Conservation (phyloP, 2,888 invertebrate genomes). For the Tenthredo notha region DNA sequence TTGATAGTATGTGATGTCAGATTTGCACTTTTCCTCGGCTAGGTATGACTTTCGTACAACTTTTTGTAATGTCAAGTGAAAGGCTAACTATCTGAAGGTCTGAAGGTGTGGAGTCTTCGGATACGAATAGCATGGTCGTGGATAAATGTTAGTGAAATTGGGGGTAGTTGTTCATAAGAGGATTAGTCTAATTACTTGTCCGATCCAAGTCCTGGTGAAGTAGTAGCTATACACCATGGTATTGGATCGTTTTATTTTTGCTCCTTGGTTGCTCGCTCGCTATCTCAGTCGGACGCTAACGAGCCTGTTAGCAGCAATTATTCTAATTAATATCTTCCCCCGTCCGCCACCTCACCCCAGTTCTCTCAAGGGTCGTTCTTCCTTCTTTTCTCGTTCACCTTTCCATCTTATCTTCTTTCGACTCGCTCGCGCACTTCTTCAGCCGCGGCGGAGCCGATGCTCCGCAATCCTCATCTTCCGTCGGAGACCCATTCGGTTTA, state of each 20-base stretch:
- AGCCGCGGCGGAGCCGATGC: conserved; percentile 32
- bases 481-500: conserved; percentile 71
- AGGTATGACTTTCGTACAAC: background rate
- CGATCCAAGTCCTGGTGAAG: conserved; percentile 6
- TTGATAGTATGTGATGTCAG: background rate
- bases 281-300: conserved; percentile 76
- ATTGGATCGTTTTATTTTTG: conserved; percentile 68
- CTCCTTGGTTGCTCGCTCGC: conserved; percentile 71
- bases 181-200: conserved; percentile 30
- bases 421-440: conserved; percentile 22
- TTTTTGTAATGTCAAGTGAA: conserved; percentile 6
- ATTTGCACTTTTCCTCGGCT: background rate
- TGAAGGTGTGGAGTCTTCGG: conserved; percentile 7
- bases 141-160: conserved; percentile 2
- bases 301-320: conserved; percentile 78
- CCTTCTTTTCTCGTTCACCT: conserved; percentile 53
- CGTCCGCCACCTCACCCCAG: conserved; percentile 55
- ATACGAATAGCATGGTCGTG: background rate
- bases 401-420: conserved; percentile 32
- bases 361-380: conserved; percentile 52
- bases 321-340: conserved; percentile 78
- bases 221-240: background rate
- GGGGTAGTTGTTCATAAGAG: background rate
- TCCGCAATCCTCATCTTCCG: conserved; percentile 52
- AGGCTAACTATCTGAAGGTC: background rate